Evolutionary conservation across 2,888 invertebrate species (phyloP), one percentile per base, ranked within the genome.

Genomic region (Eupithecia inturbata): DNA sequence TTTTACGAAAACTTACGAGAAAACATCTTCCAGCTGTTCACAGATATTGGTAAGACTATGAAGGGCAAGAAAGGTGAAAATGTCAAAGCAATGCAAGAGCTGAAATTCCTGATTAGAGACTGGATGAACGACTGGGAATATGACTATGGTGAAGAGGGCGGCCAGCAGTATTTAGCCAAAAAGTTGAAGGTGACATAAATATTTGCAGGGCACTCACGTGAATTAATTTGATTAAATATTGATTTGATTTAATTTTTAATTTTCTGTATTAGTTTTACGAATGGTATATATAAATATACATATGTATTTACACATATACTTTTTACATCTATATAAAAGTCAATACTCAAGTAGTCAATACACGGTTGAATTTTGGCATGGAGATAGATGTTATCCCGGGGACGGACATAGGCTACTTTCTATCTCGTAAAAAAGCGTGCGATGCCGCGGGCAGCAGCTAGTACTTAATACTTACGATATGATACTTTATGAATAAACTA

Each of bases 41-140:
- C 98, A 45, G 99, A 99, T 88, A 99, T 99, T 89, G 99, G 99
- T 7, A 95, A 98, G 79, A 92, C 99, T 80, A 92, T 98, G 81
- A 97, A 75, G 7, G 77, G 98, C 97, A 86, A 96, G 81, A 96
- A 75, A 6, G 77, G 98, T 97, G 86, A 96, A 96, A 72, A 96
- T 96, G 41, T 96, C 96, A 80, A 97, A 97, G 85, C 98, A 3
- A 97, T 98, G 91, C 98, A 98, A 91, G 95, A 96, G 82, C 92
- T 98, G 72, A 97, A 97, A 87, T 98, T 98, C 88, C 94, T 98
- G 28, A 97, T 98, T 19, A 95, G 98, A 70, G 99, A 99, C 91
- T 99, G 99, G 99, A 97, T 98, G 90, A 99, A 97, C 88, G 98
- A 99, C 0, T 99, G 99, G 90, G 99, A 99, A 88, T 96, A 97